Conservation (phyloP, 2,888 invertebrate genomes). For the Gryllus longicercus region DNA sequence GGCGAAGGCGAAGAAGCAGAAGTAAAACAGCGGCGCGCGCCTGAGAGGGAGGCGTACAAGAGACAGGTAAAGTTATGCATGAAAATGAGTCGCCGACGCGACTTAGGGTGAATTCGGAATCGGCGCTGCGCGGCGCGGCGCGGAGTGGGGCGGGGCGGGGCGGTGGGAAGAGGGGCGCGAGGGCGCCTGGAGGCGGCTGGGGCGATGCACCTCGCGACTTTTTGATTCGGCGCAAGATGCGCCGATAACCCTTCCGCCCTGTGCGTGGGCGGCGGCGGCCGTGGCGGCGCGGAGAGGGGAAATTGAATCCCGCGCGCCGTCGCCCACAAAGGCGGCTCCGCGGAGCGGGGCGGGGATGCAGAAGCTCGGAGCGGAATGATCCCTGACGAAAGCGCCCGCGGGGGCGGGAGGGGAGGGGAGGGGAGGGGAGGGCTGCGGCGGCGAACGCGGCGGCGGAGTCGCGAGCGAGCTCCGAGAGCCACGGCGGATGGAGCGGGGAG, state of each 20-base stretch:
- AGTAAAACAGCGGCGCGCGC: background rate
- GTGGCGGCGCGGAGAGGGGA: background rate
- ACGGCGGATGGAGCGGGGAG: too few species aligned
- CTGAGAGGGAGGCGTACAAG: background rate
- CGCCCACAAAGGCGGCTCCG: background rate
- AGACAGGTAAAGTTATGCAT: slow-evolving; percentile 3
- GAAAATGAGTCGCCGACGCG: background rate
- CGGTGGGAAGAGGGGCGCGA: too few species aligned
- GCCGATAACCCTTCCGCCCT: background rate
- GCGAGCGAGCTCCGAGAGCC: too few species aligned
- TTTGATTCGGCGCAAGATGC: background rate
- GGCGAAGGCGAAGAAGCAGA: background rate
- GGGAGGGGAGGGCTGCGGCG: background rate
- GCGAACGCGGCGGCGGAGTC: background rate
- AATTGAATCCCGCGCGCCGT: background rate
- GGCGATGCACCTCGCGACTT: background rate
- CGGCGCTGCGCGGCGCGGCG: too few species aligned
- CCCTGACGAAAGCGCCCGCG: background rate
- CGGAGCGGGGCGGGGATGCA: background rate
- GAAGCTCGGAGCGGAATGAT: background rate
- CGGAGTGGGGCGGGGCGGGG: background rate
- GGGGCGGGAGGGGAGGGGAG: too few species aligned
- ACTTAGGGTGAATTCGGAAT: background rate
- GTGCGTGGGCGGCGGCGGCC: background rate
- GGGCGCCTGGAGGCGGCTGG: background rate